Conservation (phyloP, 2,797 vertebrate genomes). For the Mormyrus hasselquistii region DNA sequence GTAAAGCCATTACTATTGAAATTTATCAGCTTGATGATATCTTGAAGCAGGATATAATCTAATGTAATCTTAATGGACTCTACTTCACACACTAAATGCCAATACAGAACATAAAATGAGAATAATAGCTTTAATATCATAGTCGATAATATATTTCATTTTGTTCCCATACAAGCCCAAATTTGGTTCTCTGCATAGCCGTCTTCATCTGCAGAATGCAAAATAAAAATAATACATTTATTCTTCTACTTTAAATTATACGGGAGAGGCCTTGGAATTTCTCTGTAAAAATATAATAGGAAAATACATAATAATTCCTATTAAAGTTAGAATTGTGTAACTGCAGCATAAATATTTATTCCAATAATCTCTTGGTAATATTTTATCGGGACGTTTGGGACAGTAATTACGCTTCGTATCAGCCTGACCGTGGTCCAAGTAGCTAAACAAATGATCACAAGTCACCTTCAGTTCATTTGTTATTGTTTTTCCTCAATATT, state of each 20-base stretch:
- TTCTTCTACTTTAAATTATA: background rate
- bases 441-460: background rate
- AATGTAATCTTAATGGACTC: background rate
- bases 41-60: background rate
- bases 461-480: background rate
- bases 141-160: background rate
- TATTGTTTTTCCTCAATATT: background rate
- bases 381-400: background rate
- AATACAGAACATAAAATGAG: background rate
- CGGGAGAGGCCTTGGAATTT: background rate
- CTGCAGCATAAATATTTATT: background rate
- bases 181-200: background rate
- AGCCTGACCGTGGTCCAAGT: background rate
- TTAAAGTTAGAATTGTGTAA: background rate
- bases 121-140: background rate
- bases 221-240: slow-evolving; percentile 21
- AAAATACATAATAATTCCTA: background rate
- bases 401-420: background rate
- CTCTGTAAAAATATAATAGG: background rate
- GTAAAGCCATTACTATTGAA: background rate
- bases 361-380: background rate
- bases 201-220: slow-evolving; percentile 7
- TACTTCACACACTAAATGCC: background rate
- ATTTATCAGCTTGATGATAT: background rate
- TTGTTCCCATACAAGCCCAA: background rate